Base-by-base conservation (phyloP, 2,113 vertebrate species). In the Dicrurus megarhynchus region DNA sequence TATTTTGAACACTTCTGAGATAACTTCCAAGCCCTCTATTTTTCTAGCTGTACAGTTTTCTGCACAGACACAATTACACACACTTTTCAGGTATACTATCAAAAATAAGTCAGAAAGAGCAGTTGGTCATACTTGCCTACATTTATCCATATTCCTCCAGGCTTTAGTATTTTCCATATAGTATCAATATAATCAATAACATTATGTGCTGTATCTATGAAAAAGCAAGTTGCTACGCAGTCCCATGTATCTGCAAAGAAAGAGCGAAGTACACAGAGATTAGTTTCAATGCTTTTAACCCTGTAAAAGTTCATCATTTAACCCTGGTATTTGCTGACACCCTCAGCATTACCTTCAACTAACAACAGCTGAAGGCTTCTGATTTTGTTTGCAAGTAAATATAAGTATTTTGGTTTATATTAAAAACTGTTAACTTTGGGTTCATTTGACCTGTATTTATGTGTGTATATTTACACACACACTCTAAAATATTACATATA, bases 131-230 rank as follows among this genome's bases (percentile, higher is more conserved):
- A 97, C 98, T 99, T 97, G 99, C 99, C 99, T 97, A 99, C 97
- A 97, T 99, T 99, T 97, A 99, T 99, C 99, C 99, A 99, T 93
- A 99, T 99, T 89, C 99, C 99, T 91, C 99, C 99, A 74, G 99
- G 99, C 90, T 99, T 99, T 35, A 99, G 98, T 97, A 99, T 99
- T 97, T 99, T 99, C 99, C 99, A 99, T 97, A 99, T 99, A 39
- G 99, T 99, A 87, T 99, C 99, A 96, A 99, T 98, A 84, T 99
- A 99, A 96, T 99, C 99, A 69, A 99, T 98, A 92, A 99, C 99
- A 81, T 99, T 99, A 97, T 99, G 99, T 90, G 99, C 99, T 19
- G 99, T 99, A 93, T 99, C 99, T 82, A 99, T 99, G 95, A 99
- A 99, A 98, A 99, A 99, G 96, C 99, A 99, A 90, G 99, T 99